Conservation (phyloP, 2,888 invertebrate species). For the Encarsia formosa region DNA sequence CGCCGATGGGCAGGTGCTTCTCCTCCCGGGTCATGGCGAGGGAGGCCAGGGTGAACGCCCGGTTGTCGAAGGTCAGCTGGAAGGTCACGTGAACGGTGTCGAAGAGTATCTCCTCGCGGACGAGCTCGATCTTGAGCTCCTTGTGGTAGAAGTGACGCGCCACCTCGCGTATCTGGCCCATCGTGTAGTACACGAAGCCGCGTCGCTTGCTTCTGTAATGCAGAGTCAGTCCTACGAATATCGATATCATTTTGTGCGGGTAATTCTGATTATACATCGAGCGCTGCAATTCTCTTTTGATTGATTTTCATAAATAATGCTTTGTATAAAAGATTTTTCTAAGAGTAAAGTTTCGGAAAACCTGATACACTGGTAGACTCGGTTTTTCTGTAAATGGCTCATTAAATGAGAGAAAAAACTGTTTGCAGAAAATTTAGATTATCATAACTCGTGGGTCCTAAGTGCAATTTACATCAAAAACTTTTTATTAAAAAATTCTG, state of each 20-base stretch:
- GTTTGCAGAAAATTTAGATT: no score
- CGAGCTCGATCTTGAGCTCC: slow-evolving; percentile 85
- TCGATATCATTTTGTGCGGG: slow-evolving; percentile 20
- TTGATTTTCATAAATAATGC: no score
- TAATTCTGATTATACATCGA: no score
- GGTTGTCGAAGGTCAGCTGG: slow-evolving; percentile 90
- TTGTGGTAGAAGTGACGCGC: slow-evolving; percentile 92
- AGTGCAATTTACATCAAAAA: no score
- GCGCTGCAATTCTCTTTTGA: no score
- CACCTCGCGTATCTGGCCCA: slow-evolving; percentile 92
- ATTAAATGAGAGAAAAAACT: no score
- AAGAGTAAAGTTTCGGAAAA: no score
- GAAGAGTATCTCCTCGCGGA: slow-evolving; percentile 80
- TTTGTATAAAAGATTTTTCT: no score
- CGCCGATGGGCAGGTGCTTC: slow-evolving; percentile 82
- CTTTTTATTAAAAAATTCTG: no score
- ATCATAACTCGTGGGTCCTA: no score
- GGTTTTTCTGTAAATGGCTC: no score
- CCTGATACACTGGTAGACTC: no score
- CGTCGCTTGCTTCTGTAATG: slow-evolving; percentile 90
- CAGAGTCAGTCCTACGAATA: slow-evolving; percentile 70
- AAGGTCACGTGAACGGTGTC: slow-evolving; percentile 93
- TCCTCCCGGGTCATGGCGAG: slow-evolving; percentile 83
- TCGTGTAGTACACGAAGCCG: slow-evolving; percentile 94
- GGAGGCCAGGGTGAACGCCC: slow-evolving; percentile 80